phyloP scores from a whole-genome alignment of 2,113 vertebrate genomes.

The Cynoglossus semilaevis region DNA sequence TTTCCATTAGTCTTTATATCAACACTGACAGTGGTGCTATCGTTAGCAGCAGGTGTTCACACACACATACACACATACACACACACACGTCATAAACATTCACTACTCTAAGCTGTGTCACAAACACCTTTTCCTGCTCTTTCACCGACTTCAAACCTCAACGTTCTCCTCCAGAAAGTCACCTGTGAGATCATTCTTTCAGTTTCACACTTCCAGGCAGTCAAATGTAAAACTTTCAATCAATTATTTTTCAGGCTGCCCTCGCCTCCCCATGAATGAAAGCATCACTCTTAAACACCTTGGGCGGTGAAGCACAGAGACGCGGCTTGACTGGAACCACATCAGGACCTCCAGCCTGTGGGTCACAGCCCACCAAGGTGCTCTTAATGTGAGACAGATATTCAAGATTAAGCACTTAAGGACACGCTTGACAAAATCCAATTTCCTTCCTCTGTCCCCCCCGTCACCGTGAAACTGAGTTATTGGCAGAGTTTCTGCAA shows the following conservation, averaged over 20 bases:
- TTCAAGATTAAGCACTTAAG: slow-evolving; percentile 75
- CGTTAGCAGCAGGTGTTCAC: too few species aligned
- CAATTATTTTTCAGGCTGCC: slow-evolving; percentile 5
- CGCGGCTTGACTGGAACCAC: slow-evolving; percentile 32
- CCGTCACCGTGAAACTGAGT: slow-evolving; percentile 56
- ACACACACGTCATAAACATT: too few species aligned
- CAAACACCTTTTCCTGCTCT: too few species aligned
- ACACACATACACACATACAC: too few species aligned
- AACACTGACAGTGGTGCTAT: too few species aligned
- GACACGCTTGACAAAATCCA: slow-evolving; percentile 77
- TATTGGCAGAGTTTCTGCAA: slow-evolving; percentile 64
- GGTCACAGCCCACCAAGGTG: slow-evolving; percentile 42
- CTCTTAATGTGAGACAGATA: slow-evolving; percentile 72
- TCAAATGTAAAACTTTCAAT: slow-evolving; percentile 15
- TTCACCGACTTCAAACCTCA: background rate
- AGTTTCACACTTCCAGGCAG: slow-evolving; percentile 8
- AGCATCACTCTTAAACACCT: slow-evolving; percentile 17
- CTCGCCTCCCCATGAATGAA: slow-evolving; percentile 21
- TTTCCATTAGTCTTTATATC: too few species aligned
- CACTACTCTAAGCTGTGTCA: too few species aligned
- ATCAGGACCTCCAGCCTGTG: slow-evolving; percentile 31
- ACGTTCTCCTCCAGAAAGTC: slow-evolving; percentile 3
- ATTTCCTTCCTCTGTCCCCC: slow-evolving; percentile 69
- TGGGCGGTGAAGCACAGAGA: slow-evolving; percentile 29
- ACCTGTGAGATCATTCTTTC: background rate